These are phyloP conservation scores for Sarcophaga peregrina DNA, from an alignment of 1,140 invertebrate species.

Conservation along the genomic window DNA sequence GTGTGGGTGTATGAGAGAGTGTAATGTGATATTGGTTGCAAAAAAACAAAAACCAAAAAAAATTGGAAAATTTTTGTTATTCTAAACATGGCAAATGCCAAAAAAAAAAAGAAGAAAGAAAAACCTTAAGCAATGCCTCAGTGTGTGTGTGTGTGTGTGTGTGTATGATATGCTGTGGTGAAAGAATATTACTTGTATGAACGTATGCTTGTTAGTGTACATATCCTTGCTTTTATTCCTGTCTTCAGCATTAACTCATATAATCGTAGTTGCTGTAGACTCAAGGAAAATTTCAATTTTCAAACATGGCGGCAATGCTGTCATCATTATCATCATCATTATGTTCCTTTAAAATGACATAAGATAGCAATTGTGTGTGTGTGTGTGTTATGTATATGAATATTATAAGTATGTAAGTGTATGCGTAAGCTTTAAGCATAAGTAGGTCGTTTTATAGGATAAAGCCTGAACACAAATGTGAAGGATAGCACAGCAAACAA, in stretches of 20 bases:
- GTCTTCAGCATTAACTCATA: slow-evolving; percentile 9
- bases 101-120: neutral
- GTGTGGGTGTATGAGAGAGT: no score
- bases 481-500: no score
- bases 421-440: neutral
- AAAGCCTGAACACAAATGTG: no score
- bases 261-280: neutral
- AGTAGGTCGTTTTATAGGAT: neutral
- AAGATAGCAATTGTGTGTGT: no score
- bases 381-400: neutral
- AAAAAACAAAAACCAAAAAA: no score
- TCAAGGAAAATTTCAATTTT: slow-evolving; percentile 6
- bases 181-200: neutral
- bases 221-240: neutral
- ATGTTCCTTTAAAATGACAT: no score
- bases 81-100: neutral
- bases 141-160: no score
- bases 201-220: neutral
- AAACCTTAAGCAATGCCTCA: no score
- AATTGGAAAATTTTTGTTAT: neutral
- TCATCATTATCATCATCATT: neutral
- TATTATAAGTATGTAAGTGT: neutral
- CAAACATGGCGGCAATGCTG: neutral
- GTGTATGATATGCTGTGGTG: no score
- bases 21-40: no score